These are phyloP conservation scores for Herpailurus yagouaroundi DNA, from an alignment of 2,113 vertebrate species.

Conservation along the genomic window DNA sequence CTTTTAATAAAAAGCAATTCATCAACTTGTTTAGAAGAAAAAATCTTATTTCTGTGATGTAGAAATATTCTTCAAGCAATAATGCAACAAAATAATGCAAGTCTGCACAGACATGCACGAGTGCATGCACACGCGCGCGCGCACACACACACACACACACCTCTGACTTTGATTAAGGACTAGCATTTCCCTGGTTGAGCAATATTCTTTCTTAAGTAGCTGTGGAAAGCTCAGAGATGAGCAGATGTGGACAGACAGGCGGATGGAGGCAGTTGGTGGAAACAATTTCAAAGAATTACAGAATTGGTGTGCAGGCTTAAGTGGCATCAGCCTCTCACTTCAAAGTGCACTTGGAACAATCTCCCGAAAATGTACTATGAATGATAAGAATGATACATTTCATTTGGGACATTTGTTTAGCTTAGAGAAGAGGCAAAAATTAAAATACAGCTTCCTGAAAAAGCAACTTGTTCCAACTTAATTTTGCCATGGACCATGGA, in stretches of 20 bases:
- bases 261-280: neutral
- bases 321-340: neutral
- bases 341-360: neutral
- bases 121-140: rapidly evolving
- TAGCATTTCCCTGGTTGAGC: neutral
- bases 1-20: constrained; percentile 82
- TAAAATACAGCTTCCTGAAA: constrained; percentile 65
- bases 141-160: rapidly evolving
- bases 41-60: constrained; percentile 67
- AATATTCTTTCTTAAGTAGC: neutral
- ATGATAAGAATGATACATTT: constrained; percentile 25
- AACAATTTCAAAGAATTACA: constrained; percentile 43
- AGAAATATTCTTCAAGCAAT: constrained; percentile 68
- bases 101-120: neutral
- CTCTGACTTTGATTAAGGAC: neutral
- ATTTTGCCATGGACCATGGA: constrained; percentile 68
- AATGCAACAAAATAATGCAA: neutral
- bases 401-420: constrained; percentile 68
- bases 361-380: neutral
- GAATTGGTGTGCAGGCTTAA: neutral
- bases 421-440: constrained; percentile 71
- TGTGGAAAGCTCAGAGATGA: neutral
- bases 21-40: constrained; percentile 79
- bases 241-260: neutral
- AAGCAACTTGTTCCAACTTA: constrained; percentile 73